Evolutionary conservation across 2,113 vertebrate genomes (phyloP).

Genomic region (Lagopus muta): DNA sequence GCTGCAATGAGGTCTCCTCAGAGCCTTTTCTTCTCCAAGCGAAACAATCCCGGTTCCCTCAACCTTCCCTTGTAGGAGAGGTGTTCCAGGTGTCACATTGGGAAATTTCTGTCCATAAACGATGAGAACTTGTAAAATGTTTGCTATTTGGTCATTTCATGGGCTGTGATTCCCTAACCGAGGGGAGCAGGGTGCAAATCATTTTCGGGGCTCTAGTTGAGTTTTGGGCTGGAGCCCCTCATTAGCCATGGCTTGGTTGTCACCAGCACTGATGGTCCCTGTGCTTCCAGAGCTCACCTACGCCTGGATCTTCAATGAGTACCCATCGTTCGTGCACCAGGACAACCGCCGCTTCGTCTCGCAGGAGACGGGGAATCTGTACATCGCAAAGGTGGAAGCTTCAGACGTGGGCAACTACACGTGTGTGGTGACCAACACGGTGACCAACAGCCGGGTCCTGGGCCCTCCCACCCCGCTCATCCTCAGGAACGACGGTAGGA

Average conservation of each 20-base stretch:
- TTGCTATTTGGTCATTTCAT: rapidly evolving
- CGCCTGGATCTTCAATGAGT: slow-evolving; percentile 99
- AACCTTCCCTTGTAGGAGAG: too few species aligned
- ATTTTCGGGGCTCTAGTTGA: neutral
- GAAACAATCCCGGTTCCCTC: too few species aligned
- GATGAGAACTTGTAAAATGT: neutral
- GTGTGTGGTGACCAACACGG: slow-evolving; percentile 92
- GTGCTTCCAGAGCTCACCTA: slow-evolving; percentile 88
- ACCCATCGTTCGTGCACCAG: slow-evolving; percentile 91
- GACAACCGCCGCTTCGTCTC: slow-evolving; percentile 95
- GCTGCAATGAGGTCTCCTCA: too few species aligned
- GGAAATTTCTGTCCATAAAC: neutral
- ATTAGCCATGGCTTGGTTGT: neutral
- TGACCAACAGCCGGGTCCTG: slow-evolving; percentile 89
- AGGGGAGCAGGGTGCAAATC: neutral
- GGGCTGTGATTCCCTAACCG: neutral
- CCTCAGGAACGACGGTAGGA: slow-evolving; percentile 92
- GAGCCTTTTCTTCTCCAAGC: too few species aligned
- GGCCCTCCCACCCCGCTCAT: slow-evolving; percentile 93
- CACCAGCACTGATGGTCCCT: neutral
- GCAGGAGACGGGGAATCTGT: slow-evolving; percentile 94
- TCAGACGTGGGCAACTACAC: slow-evolving; percentile 97
- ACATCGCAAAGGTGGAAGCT: slow-evolving; percentile 95
- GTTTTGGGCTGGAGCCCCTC: neutral
- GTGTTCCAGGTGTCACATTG: too few species aligned